Percentiles rank a stretch among this genome's conserved stretches.
Evolutionary conservation across 2,888 invertebrate species (phyloP).

Genomic region (Chaitophorus viminalis): DNA sequence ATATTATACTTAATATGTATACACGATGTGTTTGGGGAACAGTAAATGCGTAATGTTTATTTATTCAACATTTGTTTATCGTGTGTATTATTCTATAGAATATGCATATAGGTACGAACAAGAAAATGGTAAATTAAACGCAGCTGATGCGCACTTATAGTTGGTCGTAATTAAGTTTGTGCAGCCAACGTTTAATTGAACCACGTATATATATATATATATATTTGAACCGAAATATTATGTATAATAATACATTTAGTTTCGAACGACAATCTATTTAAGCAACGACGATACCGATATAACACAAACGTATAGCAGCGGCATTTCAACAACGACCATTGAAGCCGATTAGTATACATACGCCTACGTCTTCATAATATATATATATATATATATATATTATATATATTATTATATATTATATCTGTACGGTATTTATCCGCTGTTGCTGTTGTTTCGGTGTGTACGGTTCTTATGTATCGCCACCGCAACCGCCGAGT

Average conservation of each 20-base stretch:
- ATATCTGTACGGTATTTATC: no score
- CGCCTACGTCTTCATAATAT: no score
- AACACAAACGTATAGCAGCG: not conserved
- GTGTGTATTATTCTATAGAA: not conserved
- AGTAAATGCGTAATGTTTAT: conserved; percentile 6
- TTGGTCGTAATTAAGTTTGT: conserved; percentile 3
- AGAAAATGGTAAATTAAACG: conserved; percentile 24
- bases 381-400: no score
- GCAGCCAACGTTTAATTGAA: conserved; percentile 27
- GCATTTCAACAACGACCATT: not conserved
- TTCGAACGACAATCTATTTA: not conserved
- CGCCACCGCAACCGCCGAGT: no score
- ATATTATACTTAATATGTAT: not conserved
- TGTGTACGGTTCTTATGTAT: not conserved
- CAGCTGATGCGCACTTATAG: not conserved
- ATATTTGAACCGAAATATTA: no score
- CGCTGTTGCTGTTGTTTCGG: no score
- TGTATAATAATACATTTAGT: no score
- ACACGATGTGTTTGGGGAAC: not conserved
- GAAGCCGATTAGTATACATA: no score
- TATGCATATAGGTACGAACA: no score
- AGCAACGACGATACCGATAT: not conserved
- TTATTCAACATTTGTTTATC: conserved; percentile 26
- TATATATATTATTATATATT: no score
- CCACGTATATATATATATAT: no score